Base-by-base conservation (phyloP, 2,888 invertebrate species). In the Saturnia japonica region DNA sequence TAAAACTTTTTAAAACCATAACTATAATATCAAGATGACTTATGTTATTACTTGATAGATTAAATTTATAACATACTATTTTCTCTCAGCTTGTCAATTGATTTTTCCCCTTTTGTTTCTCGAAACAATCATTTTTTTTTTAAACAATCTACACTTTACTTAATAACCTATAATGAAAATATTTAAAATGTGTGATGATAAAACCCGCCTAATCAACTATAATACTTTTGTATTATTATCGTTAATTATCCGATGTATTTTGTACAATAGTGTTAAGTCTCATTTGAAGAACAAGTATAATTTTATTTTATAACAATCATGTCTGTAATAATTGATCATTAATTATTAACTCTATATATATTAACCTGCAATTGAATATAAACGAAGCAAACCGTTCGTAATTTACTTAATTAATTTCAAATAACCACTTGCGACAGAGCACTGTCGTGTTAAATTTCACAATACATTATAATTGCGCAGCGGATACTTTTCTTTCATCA, bases 401-500 rank as follows among this genome's bases (percentile, higher is more conserved):
- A 78, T 77, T 75, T 75, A 40, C 72, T 54, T 62, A 64, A 72
- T 74, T 76, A 73, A 73, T 78, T 73, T 77, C 75, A 76, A 78
- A 80, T 78, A 83, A 80, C 78, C 77, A 77, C 69, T 71, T 66
- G 62, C 71, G 72, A 74, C 76, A 73, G 72, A 76, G 74, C 60
- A 70, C 73, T 72, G 70, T 71, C 74, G 76, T 79, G 81, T 83
- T 80, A 78, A 76, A 81, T 86, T 86, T 85, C 83, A 81, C 83
- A 86, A 86, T 80, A 51, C 40, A 76, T 81, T 82, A 84, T 86
- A 86, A 87, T 86, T 87, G 81, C 82, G 60, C 74, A 66, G 25
- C 70, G 51, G 66, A 51, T 66, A 34, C 62, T 45, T 60, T 25
- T 70, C 74, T 76, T 80, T 84, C 81, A 77, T 77, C 71, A 71